Conservation (phyloP, 2,888 invertebrate species). For the Tanytarsus gracilentus region DNA sequence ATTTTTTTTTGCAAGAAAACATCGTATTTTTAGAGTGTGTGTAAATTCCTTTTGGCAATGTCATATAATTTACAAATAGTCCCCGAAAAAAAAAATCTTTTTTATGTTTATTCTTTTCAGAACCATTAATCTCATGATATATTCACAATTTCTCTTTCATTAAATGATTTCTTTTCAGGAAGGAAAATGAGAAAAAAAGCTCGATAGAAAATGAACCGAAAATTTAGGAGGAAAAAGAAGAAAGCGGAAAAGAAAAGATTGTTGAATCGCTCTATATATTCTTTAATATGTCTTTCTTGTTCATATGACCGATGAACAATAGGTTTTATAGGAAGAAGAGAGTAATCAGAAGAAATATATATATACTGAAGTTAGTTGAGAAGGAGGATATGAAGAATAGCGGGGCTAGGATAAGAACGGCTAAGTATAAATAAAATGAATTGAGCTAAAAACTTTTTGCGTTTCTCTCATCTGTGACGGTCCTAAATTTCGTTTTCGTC, state of each 20-base stretch:
- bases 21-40: background rate
- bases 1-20: background rate
- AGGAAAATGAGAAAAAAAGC: background rate
- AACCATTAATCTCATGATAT: conserved; percentile 14
- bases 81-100: conserved; percentile 12
- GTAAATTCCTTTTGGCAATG: conserved; percentile 10
- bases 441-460: background rate
- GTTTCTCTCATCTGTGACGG: background rate
- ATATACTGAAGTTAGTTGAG: too few relatives aligned
- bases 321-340: too few relatives aligned
- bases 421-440: too few relatives aligned
- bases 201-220: background rate
- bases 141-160: conserved; percentile 1
- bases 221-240: too few relatives aligned
- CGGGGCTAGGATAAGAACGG: too few relatives aligned
- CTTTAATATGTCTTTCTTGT: background rate
- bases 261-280: background rate
- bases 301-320: background rate
- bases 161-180: background rate
- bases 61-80: conserved; percentile 9
- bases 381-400: too few relatives aligned
- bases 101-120: conserved; percentile 12
- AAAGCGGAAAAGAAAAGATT: background rate
- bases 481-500: background rate
- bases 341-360: too few relatives aligned